These are phyloP conservation scores for Exephanes ischioxanthus DNA, from an alignment of 2,888 invertebrate species.

Conservation along the genomic window DNA sequence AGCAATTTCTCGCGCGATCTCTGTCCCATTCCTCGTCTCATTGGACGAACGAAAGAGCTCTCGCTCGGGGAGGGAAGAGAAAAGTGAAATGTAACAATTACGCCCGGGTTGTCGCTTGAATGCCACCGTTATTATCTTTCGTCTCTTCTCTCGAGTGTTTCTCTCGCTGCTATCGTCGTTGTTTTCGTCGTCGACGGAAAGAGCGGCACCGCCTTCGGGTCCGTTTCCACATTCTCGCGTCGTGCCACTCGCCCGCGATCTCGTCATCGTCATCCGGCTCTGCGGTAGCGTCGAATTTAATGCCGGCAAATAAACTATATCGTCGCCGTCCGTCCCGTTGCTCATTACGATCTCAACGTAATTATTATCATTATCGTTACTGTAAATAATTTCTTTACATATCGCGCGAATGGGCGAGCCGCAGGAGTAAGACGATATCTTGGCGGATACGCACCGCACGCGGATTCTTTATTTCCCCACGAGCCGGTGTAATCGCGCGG, in stretches of 20 bases:
- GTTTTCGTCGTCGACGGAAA: conserved; percentile 33
- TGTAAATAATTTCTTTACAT: conserved; percentile 1
- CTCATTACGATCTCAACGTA: not conserved
- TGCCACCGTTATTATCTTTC: conserved; percentile 63
- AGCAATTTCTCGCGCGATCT: conserved; percentile 52
- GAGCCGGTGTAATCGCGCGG: conserved; percentile 72
- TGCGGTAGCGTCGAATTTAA: conserved; percentile 10
- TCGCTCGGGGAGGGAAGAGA: conserved; percentile 46
- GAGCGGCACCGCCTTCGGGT: conserved; percentile 13
- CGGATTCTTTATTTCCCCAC: conserved; percentile 31
- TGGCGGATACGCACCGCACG: conserved; percentile 27
- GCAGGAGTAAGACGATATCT: conserved; percentile 55
- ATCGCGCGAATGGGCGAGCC: conserved; percentile 8
- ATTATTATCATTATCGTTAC: conserved; percentile 4
- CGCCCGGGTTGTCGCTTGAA: conserved; percentile 52
- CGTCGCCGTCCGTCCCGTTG: not conserved
- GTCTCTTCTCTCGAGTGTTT: conserved; percentile 40
- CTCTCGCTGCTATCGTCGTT: conserved; percentile 4
- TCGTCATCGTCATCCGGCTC: conserved; percentile 22
- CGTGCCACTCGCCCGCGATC: conserved; percentile 12
- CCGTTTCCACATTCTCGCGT: conserved; percentile 54
- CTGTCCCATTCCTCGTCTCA: conserved; percentile 35
- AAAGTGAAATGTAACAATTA: conserved; percentile 68
- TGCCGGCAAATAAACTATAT: conserved; percentile 19
- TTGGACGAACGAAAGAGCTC: conserved; percentile 36